These are phyloP conservation scores for Etheostoma spectabile DNA, from an alignment of 2,113 vertebrate species.

Conservation along the genomic window DNA sequence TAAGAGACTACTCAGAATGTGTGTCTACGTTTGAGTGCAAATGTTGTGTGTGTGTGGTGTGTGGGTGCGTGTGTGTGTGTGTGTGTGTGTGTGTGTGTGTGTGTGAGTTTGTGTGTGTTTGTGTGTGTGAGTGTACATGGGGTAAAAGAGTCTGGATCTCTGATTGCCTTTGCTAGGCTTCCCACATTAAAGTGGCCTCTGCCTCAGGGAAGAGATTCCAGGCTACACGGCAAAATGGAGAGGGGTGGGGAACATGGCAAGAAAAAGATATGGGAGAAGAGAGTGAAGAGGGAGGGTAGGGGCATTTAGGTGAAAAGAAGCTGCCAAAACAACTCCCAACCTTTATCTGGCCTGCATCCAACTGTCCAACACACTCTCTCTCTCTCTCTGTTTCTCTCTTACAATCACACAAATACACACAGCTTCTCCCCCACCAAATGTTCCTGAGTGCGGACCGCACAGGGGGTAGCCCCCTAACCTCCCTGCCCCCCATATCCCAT, in stretches of 20 bases:
- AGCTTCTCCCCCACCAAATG: slow-evolving; percentile 66
- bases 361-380: slow-evolving; percentile 74
- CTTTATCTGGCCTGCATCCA: slow-evolving; percentile 82
- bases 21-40: slow-evolving; percentile 63
- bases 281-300: slow-evolving; percentile 64
- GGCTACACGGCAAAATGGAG: slow-evolving; percentile 79
- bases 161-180: slow-evolving; percentile 85
- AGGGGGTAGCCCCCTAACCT: slow-evolving; percentile 80
- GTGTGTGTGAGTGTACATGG: slow-evolving; percentile 54
- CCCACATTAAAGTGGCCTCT: slow-evolving; percentile 85
- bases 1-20: slow-evolving; percentile 75
- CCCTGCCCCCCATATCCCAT: slow-evolving; percentile 79
- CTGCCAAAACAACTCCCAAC: slow-evolving; percentile 82
- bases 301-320: slow-evolving; percentile 78
- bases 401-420: slow-evolving; percentile 71
- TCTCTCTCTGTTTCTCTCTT: slow-evolving; percentile 39
- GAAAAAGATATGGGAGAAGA: slow-evolving; percentile 72
- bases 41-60: slow-evolving; percentile 49
- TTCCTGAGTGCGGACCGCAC: slow-evolving; percentile 78
- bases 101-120: slow-evolving; percentile 43
- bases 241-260: slow-evolving; percentile 68
- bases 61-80: slow-evolving; percentile 27
- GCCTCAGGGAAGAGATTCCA: slow-evolving; percentile 82
- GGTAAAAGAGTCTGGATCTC: slow-evolving; percentile 77
- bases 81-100: slow-evolving; percentile 48